Evolutionary conservation across 2,797 vertebrate genomes (phyloP), one percentile per base, ranked within the genome.

Genomic region (Enteromius trimaculatus): DNA sequence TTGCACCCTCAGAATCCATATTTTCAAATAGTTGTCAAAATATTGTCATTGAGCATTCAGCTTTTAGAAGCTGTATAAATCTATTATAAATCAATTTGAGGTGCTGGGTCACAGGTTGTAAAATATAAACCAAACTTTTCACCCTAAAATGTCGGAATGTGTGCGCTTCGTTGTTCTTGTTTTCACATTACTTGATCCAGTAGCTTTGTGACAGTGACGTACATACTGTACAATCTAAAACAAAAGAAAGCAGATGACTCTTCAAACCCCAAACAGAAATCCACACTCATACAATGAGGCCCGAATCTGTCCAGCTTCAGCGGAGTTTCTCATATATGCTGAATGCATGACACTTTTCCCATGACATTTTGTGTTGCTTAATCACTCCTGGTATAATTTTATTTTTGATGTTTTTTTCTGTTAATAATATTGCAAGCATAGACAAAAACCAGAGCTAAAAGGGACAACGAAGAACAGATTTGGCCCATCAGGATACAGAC

Each of bases 401-500:
- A 29, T 55, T 55, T 34, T 42, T 60, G 34, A 3, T n/a, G 11
- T 51, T 58, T 31, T 51, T 58, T 31, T 42, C 49, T 70, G 19
- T 13, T 29, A 26, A 42, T 44, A 80, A 21, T 11, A 34, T 53
- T 29, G 23, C 51, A 42, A 70, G 44, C 31, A 19, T 23, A 47
- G 23, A 42, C 49, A 70, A 42, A 80, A 80, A 71, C 29, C 66
- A 80, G 23, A 80, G 34, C 66, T 80, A 80, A 79, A 77, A 6
- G 23, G 26, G 31, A 37, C 66, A 71, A 60, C 0, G 9, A 70
- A 60, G 34, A 71, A 60, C 51, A 80, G 66, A 80, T 80, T 70
- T 31, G 10, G n/a, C n/a, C 53, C 10, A 13, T 37, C 23, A 60
- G 39, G 23, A 60, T 9, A 60, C 51, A 58, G 23, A 60, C 66